Evolutionary conservation across 1,140 invertebrate species (phyloP).

Genomic region (Sycophila sp.): DNA sequence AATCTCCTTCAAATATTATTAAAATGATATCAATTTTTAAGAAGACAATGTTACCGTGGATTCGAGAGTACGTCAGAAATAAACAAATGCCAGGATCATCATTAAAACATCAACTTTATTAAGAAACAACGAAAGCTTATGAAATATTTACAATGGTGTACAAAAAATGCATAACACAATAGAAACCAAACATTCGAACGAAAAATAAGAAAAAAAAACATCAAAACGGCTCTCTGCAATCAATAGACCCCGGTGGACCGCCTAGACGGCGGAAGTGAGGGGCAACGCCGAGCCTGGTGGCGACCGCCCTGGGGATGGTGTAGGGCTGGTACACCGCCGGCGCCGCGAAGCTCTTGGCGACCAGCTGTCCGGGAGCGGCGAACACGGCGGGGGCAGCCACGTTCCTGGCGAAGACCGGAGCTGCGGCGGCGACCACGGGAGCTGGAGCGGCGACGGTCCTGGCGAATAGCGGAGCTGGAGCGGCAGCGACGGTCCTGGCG

Average conservation of each 20-base stretch:
- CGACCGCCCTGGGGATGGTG: constrained; percentile 47
- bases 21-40: no score
- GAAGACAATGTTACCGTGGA: no score
- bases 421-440: constrained; percentile 20
- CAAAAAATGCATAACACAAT: neutral
- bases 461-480: constrained; percentile 21
- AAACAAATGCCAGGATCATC: no score
- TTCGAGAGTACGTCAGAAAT: no score
- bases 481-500: constrained; percentile 40
- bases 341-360: no score
- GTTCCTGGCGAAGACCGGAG: constrained; percentile 32
- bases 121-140: constrained; percentile 2
- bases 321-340: constrained; percentile 28
- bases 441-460: no score
- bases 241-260: neutral
- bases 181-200: neutral
- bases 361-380: neutral
- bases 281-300: constrained; percentile 45
- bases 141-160: constrained; percentile 3
- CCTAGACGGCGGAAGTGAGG: constrained; percentile 23
- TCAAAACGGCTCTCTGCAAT: no score
- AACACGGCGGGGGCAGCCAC: constrained; percentile 43
- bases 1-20: no score
- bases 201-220: neutral
- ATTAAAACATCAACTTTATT: constrained; percentile 27